Conservation (phyloP, 2,797 vertebrate genomes). For the Sebastes glaucus region DNA sequence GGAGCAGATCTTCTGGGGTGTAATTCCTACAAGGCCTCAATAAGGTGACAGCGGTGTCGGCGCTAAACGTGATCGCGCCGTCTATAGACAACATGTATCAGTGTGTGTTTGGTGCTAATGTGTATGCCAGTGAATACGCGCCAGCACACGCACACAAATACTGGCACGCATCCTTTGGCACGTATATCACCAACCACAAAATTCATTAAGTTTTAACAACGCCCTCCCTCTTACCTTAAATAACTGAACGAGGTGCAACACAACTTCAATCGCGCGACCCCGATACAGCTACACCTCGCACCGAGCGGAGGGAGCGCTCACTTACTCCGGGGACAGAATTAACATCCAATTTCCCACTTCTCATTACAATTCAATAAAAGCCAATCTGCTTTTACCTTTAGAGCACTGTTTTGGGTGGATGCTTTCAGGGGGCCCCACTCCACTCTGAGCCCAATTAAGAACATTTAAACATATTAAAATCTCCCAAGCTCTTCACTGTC, state of each 20-base stretch:
- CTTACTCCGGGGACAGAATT: constrained; percentile 77
- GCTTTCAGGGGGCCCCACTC: constrained; percentile 75
- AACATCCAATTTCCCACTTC: constrained; percentile 81
- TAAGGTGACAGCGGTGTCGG: constrained; percentile 77
- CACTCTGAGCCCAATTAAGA: constrained; percentile 79
- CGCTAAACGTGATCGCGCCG: constrained; percentile 59
- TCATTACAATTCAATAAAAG: constrained; percentile 84
- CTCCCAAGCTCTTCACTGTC: constrained; percentile 77
- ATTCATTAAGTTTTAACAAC: constrained; percentile 52
- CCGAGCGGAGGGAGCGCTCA: constrained; percentile 57
- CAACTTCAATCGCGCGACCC: constrained; percentile 65
- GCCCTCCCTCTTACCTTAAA: constrained; percentile 65
- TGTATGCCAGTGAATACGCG: constrained; percentile 10
- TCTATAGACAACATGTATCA: constrained; percentile 58
- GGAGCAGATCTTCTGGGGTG: constrained; percentile 72
- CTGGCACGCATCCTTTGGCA: constrained; percentile 51
- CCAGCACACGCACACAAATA: constrained; percentile 38
- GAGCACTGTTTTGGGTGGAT: constrained; percentile 79
- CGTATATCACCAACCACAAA: constrained; percentile 46
- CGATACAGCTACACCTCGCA: constrained; percentile 63
- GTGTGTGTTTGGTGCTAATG: background rate
- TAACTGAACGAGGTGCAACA: constrained; percentile 62
- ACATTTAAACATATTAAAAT: constrained; percentile 82
- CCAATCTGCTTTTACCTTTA: constrained; percentile 82
- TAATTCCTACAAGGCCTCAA: constrained; percentile 78